Evolutionary conservation across 2,113 vertebrate genomes (phyloP), one percentile per base, ranked within the genome.

Genomic region (Ceuthmochares aereus): DNA sequence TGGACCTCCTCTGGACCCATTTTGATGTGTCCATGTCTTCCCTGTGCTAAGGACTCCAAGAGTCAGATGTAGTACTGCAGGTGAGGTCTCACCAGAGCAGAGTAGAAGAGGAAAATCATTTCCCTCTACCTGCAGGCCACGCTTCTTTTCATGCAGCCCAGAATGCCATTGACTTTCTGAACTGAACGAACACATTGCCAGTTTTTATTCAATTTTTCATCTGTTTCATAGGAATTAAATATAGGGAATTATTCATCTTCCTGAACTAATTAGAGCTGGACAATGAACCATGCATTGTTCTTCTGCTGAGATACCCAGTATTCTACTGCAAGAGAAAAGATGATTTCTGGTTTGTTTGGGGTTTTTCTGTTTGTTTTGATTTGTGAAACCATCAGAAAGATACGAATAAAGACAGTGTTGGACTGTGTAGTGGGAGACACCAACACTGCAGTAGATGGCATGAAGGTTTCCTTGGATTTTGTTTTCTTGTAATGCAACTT

Each of bases 291-390:
- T 23, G 8, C 8, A 0, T 3, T 43, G 22, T 25, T 55, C 17
- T 54, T 77, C 42, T 69, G 10, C 30, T 52, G n/a, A 52, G 37
- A 49, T 16, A 42, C 7, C 9, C 42, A 13, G 11, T 51, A 36
- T 40, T 69, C n/a, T 54, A 25, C 47, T 56, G 40, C 29, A 12
- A 40, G 23, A 40, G 26, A 43, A 62, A 87, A 83, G 30, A 40
- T 25, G 1, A 12, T n/a, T n/a, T n/a, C 8, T 45, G 14, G 2
- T 21, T 47, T 47, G 0, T 29, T 16, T 23, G 40, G 2, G 2
- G 51, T 42, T 63, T 43, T 26, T 23, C 36, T 2, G 2, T 56
- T 51, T 67, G 34, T 5, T 3, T 51, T 77, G 8, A 23, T 52
- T 22, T 8, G 4, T 37, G 23, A 87, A 95, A 25, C 42, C 52